Base-by-base conservation (phyloP, 37 sponge, comb jelly and placozoan species). In the Spongia lamella region DNA sequence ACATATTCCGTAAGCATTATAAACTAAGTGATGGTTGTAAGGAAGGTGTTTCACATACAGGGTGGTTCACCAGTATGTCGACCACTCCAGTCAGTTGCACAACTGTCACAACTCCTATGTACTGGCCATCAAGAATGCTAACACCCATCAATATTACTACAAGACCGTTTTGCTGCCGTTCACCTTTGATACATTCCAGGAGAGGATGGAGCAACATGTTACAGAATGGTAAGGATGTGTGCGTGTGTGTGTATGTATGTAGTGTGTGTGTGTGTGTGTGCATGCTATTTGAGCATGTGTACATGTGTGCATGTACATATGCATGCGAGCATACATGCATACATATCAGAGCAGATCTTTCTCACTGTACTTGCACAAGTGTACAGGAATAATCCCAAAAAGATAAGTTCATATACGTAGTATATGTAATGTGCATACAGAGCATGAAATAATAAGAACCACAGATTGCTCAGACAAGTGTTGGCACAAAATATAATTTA, bases 31-130 rank as follows among this genome's bases (percentile, higher is more conserved):
- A 26, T 21, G 62, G n/a, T n/a, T 61, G 62, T 17, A 26, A 24
- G 62, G 13, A 26, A 24, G n/a, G 62, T 61, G 62, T 61, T n/a
- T 61, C 26, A 24, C 3, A 35, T 27, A 58, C 29, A 26, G 60
- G 25, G 14, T 15, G 13, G 7, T 58, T 7, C 60, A 58, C 5
- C 25, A 26, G 13, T 22, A 29, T 58, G 13, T 15, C 7, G 60
- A 29, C 6, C 11, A 5, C 47, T 43, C 47, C 47, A 43, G 47
- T 43, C 63, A 79, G 56, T 66, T 89, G 50, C 86, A 84, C 70
- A 30, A 20, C 33, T 84, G 85, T 56, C 93, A 92, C 66, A 92
- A 92, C 40, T 73, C 87, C 19, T 91, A 87, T 51, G 53, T 77
- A 20, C 61, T 90, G 14, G 72, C 91, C 32, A 63, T 86, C 7